These are phyloP conservation scores for Cassiopea andromeda DNA, from an alignment of 30 jellyfish, hydroid and myxozoan species.

Conservation along the genomic window DNA sequence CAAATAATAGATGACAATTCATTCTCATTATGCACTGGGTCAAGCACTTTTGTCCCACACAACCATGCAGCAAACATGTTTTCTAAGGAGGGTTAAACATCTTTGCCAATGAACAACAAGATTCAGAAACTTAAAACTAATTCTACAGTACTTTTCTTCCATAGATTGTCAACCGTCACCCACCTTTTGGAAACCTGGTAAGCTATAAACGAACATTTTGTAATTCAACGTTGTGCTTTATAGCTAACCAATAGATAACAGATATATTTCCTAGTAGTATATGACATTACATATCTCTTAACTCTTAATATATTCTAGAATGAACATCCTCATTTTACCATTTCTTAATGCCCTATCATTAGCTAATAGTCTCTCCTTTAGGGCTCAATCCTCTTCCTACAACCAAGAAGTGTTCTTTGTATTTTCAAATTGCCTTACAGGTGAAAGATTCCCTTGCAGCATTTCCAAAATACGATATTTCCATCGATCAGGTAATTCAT, in stretches of 20 bases:
- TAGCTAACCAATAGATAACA: background rate
- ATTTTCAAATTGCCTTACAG: background rate
- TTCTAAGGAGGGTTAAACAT: background rate
- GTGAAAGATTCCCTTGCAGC: constrained; percentile 73
- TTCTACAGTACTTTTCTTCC: background rate
- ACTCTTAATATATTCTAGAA: no score
- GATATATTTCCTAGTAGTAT: background rate
- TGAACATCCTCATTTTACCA: no score
- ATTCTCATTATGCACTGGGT: no score
- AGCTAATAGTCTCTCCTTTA: no score
- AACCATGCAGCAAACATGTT: no score
- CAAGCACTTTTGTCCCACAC: no score
- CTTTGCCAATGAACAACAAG: background rate
- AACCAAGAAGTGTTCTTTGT: no score
- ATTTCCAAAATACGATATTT: constrained; percentile 77
- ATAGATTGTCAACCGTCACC: constrained; percentile 90
- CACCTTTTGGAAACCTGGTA: constrained; percentile 98
- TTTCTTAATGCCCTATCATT: no score
- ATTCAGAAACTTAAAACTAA: background rate
- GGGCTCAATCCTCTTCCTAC: background rate
- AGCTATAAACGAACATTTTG: background rate
- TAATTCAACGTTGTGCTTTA: background rate
- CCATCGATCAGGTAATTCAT: constrained; percentile 75
- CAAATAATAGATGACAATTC: no score
- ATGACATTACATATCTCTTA: background rate